Evolutionary conservation across 2,888 invertebrate species (phyloP), one percentile per base, ranked within the genome.

Genomic region (Esperia sulphurella): DNA sequence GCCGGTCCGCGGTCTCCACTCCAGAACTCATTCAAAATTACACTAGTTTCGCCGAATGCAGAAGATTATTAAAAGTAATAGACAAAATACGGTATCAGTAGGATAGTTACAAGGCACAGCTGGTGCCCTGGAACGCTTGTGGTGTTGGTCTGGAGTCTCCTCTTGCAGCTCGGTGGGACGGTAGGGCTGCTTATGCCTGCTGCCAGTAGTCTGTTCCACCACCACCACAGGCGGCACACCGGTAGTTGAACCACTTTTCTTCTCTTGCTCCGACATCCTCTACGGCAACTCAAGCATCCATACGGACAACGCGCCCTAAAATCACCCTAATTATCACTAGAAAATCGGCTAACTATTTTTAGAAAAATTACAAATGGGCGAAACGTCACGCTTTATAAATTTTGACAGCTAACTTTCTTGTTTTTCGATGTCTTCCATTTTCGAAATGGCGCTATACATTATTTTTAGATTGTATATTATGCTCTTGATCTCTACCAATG

Each of bases 241-340:
- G 14, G 54, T 55, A 12, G 61, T 49, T 10, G 57, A 60, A 43
- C 67, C 67, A 53, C 69, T 71, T 49, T 68, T 73, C 56, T 76
- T 75, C 55, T 85, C 84, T 70, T 78, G 71, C 45, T 86, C 83
- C 47, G 87, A 77, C 87, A 87, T 87, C 55, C 53, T 81, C 46
- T n/a, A 39, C 8, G 13, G 61, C 57, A 61, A 64, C 59, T 71
- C 58, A 74, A 75, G 54, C 71, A 79, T 75, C 77, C 79, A 85
- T 81, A 72, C 63, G 77, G 71, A 58, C 50, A 60, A 62, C 58
- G 53, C 63, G 58, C 54, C 59, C 52, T 55, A 61, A 66, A 70
- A 66, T 64, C 61, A 71, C 65, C 65, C 65, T 63, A 74, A 75
- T 75, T 79, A 62, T 71, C 62, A 72, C 68, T 66, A 68, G 59